Evolutionary conservation across 2,888 invertebrate species (phyloP).

Genomic region (Cheilosia scutellata): DNA sequence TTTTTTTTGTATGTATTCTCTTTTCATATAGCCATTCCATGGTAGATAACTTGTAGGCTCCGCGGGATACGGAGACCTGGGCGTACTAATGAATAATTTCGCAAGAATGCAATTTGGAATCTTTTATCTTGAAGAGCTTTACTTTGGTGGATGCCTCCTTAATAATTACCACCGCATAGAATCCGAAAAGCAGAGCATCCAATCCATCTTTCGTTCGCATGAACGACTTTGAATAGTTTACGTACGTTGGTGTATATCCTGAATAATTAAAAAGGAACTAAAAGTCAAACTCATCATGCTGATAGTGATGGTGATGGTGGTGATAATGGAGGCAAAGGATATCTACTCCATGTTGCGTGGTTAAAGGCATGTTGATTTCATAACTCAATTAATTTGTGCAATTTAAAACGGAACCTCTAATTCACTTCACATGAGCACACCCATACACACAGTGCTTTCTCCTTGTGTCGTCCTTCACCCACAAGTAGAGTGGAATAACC

Average conservation of each 20-base stretch:
- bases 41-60: conserved; percentile 33
- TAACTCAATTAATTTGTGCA: conserved; percentile 74
- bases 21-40: conserved; percentile 28
- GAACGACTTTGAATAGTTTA: conserved; percentile 30
- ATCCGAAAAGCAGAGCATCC: not conserved
- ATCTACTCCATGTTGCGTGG: conserved; percentile 1
- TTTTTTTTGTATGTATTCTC: conserved; percentile 11
- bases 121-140: conserved; percentile 63
- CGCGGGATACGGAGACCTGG: not conserved
- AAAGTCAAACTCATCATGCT: conserved; percentile 46
- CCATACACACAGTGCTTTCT: not conserved
- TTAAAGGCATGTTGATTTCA: conserved; percentile 52
- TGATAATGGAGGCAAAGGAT: not conserved
- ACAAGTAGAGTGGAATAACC: conserved; percentile 14
- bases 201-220: conserved; percentile 7
- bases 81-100: conserved; percentile 65
- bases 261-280: conserved; percentile 50
- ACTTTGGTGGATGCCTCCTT: conserved; percentile 38
- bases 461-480: not conserved
- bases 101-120: conserved; percentile 72
- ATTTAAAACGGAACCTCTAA: conserved; percentile 61
- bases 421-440: conserved; percentile 51
- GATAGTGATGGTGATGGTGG: not conserved
- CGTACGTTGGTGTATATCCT: not conserved
- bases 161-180: conserved; percentile 38